These are phyloP conservation scores for Dromas ardeola DNA, from an alignment of 2,113 vertebrate species.

Conservation along the genomic window DNA sequence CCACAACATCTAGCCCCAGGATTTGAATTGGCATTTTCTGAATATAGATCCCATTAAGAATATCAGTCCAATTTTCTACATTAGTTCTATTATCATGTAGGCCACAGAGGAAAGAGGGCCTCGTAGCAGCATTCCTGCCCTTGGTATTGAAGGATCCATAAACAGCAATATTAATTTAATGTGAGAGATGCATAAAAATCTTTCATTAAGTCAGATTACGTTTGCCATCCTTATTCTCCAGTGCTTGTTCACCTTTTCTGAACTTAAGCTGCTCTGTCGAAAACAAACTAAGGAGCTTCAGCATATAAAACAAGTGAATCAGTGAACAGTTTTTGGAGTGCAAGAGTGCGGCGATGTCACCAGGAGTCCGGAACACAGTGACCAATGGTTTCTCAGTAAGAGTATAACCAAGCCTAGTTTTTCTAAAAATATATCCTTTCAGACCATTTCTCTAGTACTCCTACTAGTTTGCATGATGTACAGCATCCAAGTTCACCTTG, in stretches of 20 bases:
- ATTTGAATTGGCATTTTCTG: not conserved
- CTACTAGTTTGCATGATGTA: not conserved
- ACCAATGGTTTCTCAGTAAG: not conserved
- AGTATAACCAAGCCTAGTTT: not conserved
- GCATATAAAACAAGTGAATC: not conserved
- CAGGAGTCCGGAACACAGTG: not conserved
- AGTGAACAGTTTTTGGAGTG: not conserved
- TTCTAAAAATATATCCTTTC: not conserved
- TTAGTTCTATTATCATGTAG: not conserved
- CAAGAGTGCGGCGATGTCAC: rapidly evolving
- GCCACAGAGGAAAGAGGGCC: not conserved
- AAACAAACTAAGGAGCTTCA: not conserved
- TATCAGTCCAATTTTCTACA: not conserved
- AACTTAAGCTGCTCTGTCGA: not conserved
- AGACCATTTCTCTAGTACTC: not conserved
- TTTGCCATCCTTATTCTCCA: not conserved
- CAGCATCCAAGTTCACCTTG: not conserved
- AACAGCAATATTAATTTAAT: not conserved
- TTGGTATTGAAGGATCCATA: not conserved
- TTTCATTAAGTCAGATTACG: not conserved
- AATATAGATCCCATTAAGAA: not conserved
- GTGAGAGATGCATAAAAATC: not conserved
- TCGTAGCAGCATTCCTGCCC: not conserved
- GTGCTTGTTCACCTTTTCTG: not conserved
- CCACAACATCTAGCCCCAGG: not conserved